Base-by-base conservation (phyloP, 2,888 invertebrate species). In the Xestia c-nigrum region DNA sequence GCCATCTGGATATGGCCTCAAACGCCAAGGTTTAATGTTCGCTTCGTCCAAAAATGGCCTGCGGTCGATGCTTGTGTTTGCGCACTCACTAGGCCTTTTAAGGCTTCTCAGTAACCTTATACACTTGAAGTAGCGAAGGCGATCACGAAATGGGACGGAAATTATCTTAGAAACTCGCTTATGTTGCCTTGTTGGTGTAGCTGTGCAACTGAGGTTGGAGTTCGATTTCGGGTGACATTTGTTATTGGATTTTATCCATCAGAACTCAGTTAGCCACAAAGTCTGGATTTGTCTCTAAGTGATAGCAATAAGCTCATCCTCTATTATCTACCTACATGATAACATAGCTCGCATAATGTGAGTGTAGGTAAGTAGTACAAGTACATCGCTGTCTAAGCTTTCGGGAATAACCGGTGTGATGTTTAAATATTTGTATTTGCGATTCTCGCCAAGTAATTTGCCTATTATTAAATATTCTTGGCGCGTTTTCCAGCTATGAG, bases 1-100 rank as follows among this genome's bases (percentile, higher is more conserved):
- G 78, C 87, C 88, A 87, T 88, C 90, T 90, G 86, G 85, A 86
- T 89, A 89, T 85, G 85, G 89, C 74, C 83, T 82, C 87, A 85
- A 85, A 82, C 88, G 90, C 90, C 93, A 93, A 93, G 92, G 92
- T 91, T 92, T 88, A 89, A 87, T 89, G 89, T 88, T 83, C 84
- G 89, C 66, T 74, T 87, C 88, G 83, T 87, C 96, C 95, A 93
- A 96, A 96, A 96, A 95, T 92, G 96, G 96, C 70, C 74, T 82
- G 91, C 86, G 81, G 86, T 89, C 90, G 92, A 90, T 88, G 89
- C 89, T 86, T 91, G 91, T 92, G 91, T 88, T 88, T 90, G 91
- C 92, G 89, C 90, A 85, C 87, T 88, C 82, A 83, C 90, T 94
- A 93, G 90, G 82, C 96, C 96, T 94, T 96, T 94, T 96, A 96